Evolutionary conservation across 2,888 invertebrate genomes (phyloP).

Genomic region (Choristoneura rosaceana): DNA sequence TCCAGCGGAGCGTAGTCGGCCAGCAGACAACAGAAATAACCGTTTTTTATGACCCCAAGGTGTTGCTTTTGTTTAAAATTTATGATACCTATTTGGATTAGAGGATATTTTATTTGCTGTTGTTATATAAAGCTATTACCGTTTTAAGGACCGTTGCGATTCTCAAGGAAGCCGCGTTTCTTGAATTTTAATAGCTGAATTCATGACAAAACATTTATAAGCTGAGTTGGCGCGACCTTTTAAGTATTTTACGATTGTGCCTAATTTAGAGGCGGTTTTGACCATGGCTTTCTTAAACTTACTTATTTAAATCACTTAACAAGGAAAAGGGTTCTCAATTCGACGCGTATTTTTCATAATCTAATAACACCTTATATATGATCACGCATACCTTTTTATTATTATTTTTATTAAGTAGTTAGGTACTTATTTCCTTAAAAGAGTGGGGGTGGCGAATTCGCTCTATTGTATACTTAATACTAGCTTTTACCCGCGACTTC

Average conservation of each 20-base stretch:
- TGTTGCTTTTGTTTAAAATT: slow-evolving; percentile 32
- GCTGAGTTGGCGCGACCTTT: background rate
- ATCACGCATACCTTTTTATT: too few relatives aligned
- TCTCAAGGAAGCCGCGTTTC: background rate
- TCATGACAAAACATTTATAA: slow-evolving; percentile 9
- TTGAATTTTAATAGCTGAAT: slow-evolving; percentile 18
- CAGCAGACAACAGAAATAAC: slow-evolving; percentile 14
- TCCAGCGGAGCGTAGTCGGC: slow-evolving; percentile 11
- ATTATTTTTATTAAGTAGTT: too few relatives aligned
- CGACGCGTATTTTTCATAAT: too few relatives aligned
- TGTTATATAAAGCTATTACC: slow-evolving; percentile 44
- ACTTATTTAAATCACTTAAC: too few relatives aligned
- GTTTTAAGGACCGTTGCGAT: slow-evolving; percentile 18
- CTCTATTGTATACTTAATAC: too few relatives aligned
- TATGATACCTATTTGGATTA: slow-evolving; percentile 43
- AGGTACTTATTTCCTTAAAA: too few relatives aligned
- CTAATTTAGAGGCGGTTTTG: background rate
- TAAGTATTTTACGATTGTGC: background rate
- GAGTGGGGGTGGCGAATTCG: too few relatives aligned
- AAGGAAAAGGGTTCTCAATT: too few relatives aligned
- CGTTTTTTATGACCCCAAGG: slow-evolving; percentile 31
- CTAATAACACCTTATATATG: too few relatives aligned
- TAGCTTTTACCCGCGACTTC: too few relatives aligned
- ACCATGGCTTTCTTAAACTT: background rate
- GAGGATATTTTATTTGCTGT: slow-evolving; percentile 21